These are phyloP conservation scores for Dugesia japonica DNA, from an alignment of 2,888 invertebrate genomes.

Conservation along the genomic window DNA sequence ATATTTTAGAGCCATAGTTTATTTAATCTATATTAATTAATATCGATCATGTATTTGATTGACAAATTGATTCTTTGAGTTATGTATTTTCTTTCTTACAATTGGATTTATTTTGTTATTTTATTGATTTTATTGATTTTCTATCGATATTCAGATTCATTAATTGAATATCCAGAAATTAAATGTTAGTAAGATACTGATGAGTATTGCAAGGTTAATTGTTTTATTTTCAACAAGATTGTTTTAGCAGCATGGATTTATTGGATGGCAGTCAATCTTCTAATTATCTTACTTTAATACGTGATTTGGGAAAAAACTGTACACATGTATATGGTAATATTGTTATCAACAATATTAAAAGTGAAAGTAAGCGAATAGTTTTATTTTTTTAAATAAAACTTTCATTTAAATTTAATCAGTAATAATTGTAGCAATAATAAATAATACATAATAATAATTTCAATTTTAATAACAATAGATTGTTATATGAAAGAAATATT, in stretches of 20 bases:
- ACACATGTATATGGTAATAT: neutral
- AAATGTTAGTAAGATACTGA: constrained; percentile 1
- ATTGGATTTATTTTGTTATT: neutral
- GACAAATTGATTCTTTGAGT: neutral
- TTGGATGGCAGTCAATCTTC: constrained; percentile 20
- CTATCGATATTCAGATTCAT: neutral
- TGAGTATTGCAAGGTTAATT: neutral
- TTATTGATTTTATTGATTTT: constrained; percentile 10
- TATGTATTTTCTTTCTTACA: neutral
- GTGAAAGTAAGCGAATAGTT: neutral
- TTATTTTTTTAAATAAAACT: too few relatives aligned
- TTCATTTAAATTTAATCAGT: too few relatives aligned
- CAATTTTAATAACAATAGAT: too few relatives aligned
- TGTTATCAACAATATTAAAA: neutral
- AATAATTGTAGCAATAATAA: too few relatives aligned
- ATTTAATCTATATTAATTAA: neutral
- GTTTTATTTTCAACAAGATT: neutral
- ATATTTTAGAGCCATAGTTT: neutral
- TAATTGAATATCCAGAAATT: neutral
- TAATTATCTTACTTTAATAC: neutral
- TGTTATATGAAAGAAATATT: too few relatives aligned
- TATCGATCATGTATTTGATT: constrained; percentile 9
- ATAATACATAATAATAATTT: too few relatives aligned
- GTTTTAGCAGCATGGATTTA: constrained; percentile 10
- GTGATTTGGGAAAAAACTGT: neutral